Conservation (phyloP, 2,797 vertebrate species). For the Ispidina picta region DNA sequence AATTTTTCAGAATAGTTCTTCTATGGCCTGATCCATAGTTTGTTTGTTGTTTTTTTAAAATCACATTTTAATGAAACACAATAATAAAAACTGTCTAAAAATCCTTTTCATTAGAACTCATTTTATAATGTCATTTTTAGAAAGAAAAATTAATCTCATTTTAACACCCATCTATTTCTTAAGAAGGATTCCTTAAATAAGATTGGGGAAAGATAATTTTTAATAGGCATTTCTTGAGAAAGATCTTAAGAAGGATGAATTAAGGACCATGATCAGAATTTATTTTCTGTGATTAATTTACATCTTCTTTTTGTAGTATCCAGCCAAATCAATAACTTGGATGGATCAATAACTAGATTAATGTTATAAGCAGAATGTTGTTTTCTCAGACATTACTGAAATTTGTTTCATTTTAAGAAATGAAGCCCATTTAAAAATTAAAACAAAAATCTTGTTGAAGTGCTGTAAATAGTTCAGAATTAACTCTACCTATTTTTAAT, state of each 20-base stretch:
- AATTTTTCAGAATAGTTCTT: background rate
- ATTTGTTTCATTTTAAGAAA: background rate
- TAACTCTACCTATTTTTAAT: background rate
- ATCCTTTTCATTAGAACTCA: background rate
- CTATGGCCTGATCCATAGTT: background rate
- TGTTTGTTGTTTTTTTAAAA: background rate
- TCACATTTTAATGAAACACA: background rate
- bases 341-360: background rate
- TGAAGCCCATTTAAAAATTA: background rate
- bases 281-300: background rate
- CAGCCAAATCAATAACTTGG: background rate
- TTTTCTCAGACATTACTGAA: background rate
- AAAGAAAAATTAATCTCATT: background rate
- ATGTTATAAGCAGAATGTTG: background rate
- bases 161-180: background rate
- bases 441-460: background rate
- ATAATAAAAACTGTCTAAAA: background rate
- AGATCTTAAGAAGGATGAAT: background rate
- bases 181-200: background rate
- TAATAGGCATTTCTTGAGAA: background rate
- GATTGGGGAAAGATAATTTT: rapidly evolving
- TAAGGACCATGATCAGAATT: background rate
- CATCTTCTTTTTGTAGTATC: background rate
- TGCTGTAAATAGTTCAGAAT: background rate
- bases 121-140: background rate